phyloP scores from a whole-genome alignment of 2,888 invertebrate genomes.

The Miltochrista miniata region DNA sequence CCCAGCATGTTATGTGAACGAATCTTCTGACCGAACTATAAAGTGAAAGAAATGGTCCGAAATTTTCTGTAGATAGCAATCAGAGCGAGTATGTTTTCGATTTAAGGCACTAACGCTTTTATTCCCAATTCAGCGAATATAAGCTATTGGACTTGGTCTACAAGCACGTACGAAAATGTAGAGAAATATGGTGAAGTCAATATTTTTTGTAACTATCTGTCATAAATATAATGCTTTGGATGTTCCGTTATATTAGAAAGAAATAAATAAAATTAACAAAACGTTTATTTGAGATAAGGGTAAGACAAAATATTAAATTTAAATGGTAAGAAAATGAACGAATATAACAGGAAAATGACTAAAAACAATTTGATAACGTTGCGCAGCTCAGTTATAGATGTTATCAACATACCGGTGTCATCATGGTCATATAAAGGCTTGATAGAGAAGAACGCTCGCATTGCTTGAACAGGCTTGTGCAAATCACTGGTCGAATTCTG shows the following conservation, averaged over 20 bases:
- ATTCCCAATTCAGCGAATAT: background rate
- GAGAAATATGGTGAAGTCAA: background rate
- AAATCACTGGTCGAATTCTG: conserved; percentile 9
- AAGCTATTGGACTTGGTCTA: background rate
- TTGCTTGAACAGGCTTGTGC: conserved; percentile 47
- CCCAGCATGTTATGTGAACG: too few species aligned
- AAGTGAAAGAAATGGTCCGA: too few species aligned
- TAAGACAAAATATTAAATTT: background rate
- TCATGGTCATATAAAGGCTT: conserved; percentile 35
- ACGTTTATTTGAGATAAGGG: background rate
- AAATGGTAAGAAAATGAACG: background rate
- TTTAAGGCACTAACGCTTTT: background rate
- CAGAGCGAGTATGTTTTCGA: too few species aligned
- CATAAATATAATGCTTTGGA: background rate
- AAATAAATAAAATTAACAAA: background rate
- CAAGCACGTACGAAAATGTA: background rate
- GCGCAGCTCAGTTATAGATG: background rate
- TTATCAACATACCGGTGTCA: conserved; percentile 7
- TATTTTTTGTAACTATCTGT: background rate
- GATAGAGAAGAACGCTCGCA: conserved; percentile 68
- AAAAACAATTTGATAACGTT: background rate
- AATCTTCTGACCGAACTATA: too few species aligned
- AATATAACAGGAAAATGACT: background rate
- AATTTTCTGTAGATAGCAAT: too few species aligned
- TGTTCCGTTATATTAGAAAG: background rate